Conservation (phyloP, 2,888 invertebrate genomes). For the Clivina fossor region DNA sequence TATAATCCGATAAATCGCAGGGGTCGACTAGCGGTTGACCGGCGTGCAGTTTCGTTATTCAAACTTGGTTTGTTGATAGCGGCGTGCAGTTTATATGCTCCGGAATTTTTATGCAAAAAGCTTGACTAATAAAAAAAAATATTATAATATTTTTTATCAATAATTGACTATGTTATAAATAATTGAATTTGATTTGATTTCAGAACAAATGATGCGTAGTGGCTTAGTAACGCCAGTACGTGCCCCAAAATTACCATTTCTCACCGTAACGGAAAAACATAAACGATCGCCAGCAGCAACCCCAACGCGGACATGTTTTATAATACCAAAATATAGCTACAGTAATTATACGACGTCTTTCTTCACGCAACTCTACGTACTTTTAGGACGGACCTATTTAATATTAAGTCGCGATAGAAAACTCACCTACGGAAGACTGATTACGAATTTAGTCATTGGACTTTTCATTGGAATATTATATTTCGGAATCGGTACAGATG, state of each 20-base stretch:
- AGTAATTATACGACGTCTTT: conserved; percentile 60
- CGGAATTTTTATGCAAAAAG: too few species aligned
- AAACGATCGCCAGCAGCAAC: conserved; percentile 43
- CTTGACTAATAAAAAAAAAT: too few species aligned
- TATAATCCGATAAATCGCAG: too few species aligned
- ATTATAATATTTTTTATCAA: too few species aligned
- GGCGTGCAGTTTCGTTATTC: too few species aligned
- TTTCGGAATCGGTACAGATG: conserved; percentile 84
- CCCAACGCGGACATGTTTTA: conserved; percentile 25
- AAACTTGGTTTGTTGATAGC: too few species aligned
- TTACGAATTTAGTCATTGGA: conserved; percentile 80
- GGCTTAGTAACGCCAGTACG: conserved; percentile 59
- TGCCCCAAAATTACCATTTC: conserved; percentile 50
- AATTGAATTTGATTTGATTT: too few species aligned
- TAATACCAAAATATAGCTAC: conserved; percentile 38
- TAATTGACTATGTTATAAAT: too few species aligned
- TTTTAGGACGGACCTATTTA: conserved; percentile 65
- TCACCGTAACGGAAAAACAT: conserved; percentile 31
- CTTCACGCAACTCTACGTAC: conserved; percentile 59
- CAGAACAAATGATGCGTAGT: conserved; percentile 57
- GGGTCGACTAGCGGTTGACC: too few species aligned
- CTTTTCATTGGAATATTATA: conserved; percentile 81
- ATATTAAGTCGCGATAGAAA: conserved; percentile 71
- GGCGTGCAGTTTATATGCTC: too few species aligned
- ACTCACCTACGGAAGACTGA: conserved; percentile 73